These are phyloP conservation scores for Nasonia oneida DNA, from an alignment of 2,888 invertebrate genomes.

Conservation along the genomic window DNA sequence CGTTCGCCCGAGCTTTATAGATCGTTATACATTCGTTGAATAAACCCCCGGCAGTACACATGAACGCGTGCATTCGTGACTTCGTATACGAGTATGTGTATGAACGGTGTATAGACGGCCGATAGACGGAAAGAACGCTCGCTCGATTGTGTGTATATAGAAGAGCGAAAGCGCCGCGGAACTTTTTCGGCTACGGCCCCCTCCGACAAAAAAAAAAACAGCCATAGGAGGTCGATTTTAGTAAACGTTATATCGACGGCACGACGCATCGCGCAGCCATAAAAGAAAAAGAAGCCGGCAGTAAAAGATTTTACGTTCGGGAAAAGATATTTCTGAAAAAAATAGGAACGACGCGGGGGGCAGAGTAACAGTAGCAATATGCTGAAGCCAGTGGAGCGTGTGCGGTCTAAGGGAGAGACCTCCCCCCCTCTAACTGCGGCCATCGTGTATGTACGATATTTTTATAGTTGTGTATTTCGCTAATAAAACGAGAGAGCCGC, in stretches of 20 bases:
- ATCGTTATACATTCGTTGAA: conserved; percentile 44
- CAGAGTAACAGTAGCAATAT: conserved; percentile 35
- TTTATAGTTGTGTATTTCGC: conserved; percentile 51
- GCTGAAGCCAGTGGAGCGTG: conserved; percentile 19
- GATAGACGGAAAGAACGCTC: background rate
- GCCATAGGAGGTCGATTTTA: conserved; percentile 39
- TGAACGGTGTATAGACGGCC: background rate
- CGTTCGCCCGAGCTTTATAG: background rate
- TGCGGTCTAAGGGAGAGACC: background rate
- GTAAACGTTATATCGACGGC: conserved; percentile 36
- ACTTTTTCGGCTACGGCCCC: background rate
- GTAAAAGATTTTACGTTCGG: conserved; percentile 59
- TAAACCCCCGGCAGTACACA: background rate
- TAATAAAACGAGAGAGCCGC: conserved; percentile 30
- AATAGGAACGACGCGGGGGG: conserved; percentile 28
- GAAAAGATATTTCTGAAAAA: conserved; percentile 56
- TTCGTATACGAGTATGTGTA: background rate
- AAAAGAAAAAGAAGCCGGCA: conserved; percentile 42
- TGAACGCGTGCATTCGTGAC: conserved; percentile 18
- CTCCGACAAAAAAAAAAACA: conserved; percentile 3
- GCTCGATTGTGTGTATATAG: too few species aligned
- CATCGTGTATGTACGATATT: conserved; percentile 21
- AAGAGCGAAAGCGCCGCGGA: background rate
- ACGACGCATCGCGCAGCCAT: conserved; percentile 1
- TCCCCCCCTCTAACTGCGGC: background rate